phyloP scores from a whole-genome alignment of 2,113 vertebrate genomes.

The Diadophis punctatus region DNA sequence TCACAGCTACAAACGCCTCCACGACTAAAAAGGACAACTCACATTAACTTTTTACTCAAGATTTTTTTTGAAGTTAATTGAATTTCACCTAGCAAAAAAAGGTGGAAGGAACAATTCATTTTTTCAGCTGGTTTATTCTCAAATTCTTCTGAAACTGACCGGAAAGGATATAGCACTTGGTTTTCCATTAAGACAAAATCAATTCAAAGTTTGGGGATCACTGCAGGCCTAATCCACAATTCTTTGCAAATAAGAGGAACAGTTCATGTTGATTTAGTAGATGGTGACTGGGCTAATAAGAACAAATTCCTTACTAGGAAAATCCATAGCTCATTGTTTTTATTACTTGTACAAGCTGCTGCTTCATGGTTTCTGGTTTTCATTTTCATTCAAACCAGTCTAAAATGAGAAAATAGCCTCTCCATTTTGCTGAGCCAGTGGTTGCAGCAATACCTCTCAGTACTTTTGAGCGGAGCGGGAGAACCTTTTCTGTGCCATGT shows the following conservation, averaged over 20 bases:
- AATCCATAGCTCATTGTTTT: neutral
- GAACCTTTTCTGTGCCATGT: neutral
- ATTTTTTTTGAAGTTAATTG: constrained; percentile 26
- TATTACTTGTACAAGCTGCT: neutral
- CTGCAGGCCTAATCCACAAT: constrained; percentile 40
- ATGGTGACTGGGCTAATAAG: constrained; percentile 8
- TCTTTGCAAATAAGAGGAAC: constrained; percentile 14
- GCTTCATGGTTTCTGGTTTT: neutral
- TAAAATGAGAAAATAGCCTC: neutral
- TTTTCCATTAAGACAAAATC: constrained; percentile 29
- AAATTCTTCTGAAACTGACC: constrained; percentile 8
- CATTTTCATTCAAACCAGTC: neutral
- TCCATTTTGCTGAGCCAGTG: neutral
- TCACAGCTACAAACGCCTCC: constrained; percentile 36
- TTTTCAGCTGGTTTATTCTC: constrained; percentile 21
- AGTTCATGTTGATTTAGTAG: constrained; percentile 10
- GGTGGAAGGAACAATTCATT: constrained; percentile 35
- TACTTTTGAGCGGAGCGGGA: neutral
- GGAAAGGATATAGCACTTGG: constrained; percentile 9
- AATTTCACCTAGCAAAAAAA: constrained; percentile 7
- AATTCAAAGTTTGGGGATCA: constrained; percentile 39
- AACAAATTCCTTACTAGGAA: neutral
- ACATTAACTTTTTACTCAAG: constrained; percentile 35
- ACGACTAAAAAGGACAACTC: constrained; percentile 37
- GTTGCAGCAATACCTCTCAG: neutral